Percentiles rank a stretch among this genome's conserved stretches.
phyloP scores from a whole-genome alignment of 2,113 vertebrate genomes.

The Astatotilapia flaviijosephi region DNA sequence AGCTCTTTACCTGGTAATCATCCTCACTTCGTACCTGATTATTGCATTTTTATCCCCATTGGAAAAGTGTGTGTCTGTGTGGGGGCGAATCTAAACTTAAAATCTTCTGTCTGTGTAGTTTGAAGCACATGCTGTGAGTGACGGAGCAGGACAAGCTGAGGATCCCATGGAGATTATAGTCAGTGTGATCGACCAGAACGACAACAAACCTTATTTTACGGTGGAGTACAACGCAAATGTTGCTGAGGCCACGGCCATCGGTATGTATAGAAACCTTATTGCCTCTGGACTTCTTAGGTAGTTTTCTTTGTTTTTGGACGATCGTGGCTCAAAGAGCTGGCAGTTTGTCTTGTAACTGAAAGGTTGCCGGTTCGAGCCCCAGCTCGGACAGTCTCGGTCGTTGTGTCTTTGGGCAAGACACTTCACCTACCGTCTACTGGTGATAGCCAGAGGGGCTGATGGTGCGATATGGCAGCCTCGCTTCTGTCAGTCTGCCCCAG shows the following conservation, averaged over 20 bases:
- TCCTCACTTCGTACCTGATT: neutral
- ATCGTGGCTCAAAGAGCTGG: too few species aligned
- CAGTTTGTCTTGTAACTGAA: too few species aligned
- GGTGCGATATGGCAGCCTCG: too few species aligned
- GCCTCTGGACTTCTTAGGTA: fast-evolving
- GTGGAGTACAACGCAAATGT: fast-evolving
- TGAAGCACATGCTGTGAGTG: neutral
- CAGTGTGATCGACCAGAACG: conserved; percentile 62
- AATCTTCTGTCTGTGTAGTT: conserved; percentile 29
- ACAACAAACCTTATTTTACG: conserved; percentile 14
- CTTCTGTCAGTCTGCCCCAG: too few species aligned
- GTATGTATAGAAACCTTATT: conserved; percentile 15
- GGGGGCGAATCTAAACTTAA: neutral
- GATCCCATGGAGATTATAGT: conserved; percentile 50
- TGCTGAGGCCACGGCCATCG: conserved; percentile 34
- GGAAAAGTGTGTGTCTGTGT: neutral
- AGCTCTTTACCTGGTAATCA: neutral
- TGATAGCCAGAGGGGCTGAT: too few species aligned
- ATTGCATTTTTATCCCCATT: neutral
- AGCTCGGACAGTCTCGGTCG: too few species aligned
- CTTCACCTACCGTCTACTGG: too few species aligned
- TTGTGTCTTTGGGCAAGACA: too few species aligned
- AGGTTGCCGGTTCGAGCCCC: too few species aligned
- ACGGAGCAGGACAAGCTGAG: neutral
- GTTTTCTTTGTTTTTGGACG: too few species aligned